Evolutionary conservation across 2,888 invertebrate species (phyloP), one percentile per base, ranked within the genome.

Genomic region (Drosophila anomalata): DNA sequence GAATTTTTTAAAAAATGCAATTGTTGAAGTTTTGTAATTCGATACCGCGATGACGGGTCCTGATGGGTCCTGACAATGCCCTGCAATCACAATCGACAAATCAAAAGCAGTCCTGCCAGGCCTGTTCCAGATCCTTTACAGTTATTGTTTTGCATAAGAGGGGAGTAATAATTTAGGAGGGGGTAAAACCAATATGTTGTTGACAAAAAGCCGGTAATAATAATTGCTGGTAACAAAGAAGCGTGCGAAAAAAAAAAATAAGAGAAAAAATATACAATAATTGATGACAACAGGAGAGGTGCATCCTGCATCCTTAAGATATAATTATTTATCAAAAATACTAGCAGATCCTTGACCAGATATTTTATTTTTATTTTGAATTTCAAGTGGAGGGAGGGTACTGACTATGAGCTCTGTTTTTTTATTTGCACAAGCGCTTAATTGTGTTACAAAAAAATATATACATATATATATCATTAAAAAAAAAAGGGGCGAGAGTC

Each of bases 391-490:
- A 14, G 17, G 12, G 46, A 14, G 36, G 46, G 14, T 36, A 14
- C 7, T 36, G 7, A 14, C n/a, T 7, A 7, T 36, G n/a, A 36
- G 46, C 41, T 60, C 75, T 61, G 17, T 17, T 65, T 77, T 84
- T 75, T 63, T 88, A 78, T 89, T 89, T 88, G 80, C 84, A 62
- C 62, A 87, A 87, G 55, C 75, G 88, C 79, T 88, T 89, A 88
- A 88, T 86, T 82, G 79, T 78, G 77, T 75, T 71, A 61, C 41
- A 67, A 59, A 74, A 67, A 76, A 76, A 46, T 36, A 42, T 11
- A 41, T 8, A 17, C 4, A 24, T 22, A 22, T 8, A 17, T 9
- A 24, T 22, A 22, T 22, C 22, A 22, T 22, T 55, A 17, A 17
- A 60, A 58, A 60, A 60, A 60, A 60, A 70, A 67, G 65, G 71